These are phyloP conservation scores for Cromileptes altivelis DNA, from an alignment of 2,113 vertebrate genomes.

Conservation along the genomic window DNA sequence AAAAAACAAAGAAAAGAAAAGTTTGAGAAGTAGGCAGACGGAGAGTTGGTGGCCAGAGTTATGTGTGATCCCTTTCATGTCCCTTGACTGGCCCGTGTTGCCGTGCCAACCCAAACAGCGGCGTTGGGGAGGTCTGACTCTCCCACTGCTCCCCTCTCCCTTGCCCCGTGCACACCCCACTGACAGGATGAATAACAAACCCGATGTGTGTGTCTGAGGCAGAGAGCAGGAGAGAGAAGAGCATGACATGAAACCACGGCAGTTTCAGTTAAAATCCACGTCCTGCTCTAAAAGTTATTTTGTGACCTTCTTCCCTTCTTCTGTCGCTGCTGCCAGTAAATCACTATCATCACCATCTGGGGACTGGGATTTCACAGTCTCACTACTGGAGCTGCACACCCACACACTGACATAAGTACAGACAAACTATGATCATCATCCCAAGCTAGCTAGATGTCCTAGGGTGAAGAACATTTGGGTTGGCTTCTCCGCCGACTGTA, in stretches of 20 bases:
- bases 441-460: constrained; percentile 18
- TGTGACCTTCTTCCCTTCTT: constrained; percentile 17
- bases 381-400: constrained; percentile 35
- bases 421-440: constrained; percentile 51
- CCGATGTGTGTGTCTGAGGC: constrained; percentile 57
- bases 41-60: constrained; percentile 68
- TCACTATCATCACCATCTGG: constrained; percentile 42
- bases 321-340: constrained; percentile 50
- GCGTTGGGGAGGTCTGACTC: constrained; percentile 71
- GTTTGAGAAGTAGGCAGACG: constrained; percentile 56
- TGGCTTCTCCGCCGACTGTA: constrained; percentile 6
- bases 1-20: constrained; percentile 53
- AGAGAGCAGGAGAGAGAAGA: constrained; percentile 36
- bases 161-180: constrained; percentile 65
- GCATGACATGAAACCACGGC: constrained; percentile 20
- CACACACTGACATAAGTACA: constrained; percentile 56
- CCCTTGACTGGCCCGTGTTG: constrained; percentile 65
- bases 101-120: constrained; percentile 80
- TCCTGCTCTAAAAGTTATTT: constrained; percentile 19
- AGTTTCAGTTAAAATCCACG: constrained; percentile 21
- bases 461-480: constrained; percentile 53
- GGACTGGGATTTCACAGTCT: constrained; percentile 45
- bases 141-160: constrained; percentile 47
- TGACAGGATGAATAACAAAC: constrained; percentile 80
- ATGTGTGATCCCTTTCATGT: constrained; percentile 77